Conservation (phyloP, 1,140 invertebrate species). For the Drosophila repletoides region DNA sequence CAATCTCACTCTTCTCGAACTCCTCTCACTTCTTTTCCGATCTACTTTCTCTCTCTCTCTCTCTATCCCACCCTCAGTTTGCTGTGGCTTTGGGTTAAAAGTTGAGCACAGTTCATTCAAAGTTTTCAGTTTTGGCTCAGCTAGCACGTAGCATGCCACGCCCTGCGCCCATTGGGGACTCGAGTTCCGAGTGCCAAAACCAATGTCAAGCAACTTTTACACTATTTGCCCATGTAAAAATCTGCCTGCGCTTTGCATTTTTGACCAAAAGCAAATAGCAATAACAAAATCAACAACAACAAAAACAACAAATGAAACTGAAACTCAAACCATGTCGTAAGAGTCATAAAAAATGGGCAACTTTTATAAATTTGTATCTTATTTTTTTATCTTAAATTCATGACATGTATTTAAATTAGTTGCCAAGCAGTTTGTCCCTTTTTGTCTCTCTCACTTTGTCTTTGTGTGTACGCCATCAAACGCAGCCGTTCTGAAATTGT, state of each 20-base stretch:
- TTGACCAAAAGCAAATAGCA: constrained; percentile 40
- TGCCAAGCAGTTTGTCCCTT: constrained; percentile 59
- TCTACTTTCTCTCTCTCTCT: background rate
- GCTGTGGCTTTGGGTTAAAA: constrained; percentile 33
- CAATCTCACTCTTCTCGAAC: background rate
- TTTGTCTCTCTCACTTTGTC: constrained; percentile 8
- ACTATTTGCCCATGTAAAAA: constrained; percentile 66
- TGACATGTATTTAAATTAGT: constrained; percentile 76
- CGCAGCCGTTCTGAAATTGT: constrained; percentile 31
- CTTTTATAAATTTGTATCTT: constrained; percentile 27
- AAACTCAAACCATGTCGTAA: constrained; percentile 29
- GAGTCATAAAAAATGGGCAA: constrained; percentile 51
- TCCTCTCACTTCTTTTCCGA: background rate
- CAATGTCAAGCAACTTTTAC: constrained; percentile 42
- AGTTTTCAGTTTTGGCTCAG: constrained; percentile 51
- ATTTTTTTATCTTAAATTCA: constrained; percentile 75
- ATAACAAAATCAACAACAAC: constrained; percentile 29
- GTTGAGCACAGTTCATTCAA: constrained; percentile 53
- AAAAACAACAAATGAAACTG: background rate
- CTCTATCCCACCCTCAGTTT: background rate
- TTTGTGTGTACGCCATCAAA: constrained; percentile 30
- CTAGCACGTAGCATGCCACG: constrained; percentile 45
- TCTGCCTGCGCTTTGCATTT: constrained; percentile 50
- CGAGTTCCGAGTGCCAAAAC: constrained; percentile 15
- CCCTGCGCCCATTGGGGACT: too few species aligned